Evolutionary conservation across 2,113 vertebrate genomes (phyloP).

Genomic region (Anser cygnoides): DNA sequence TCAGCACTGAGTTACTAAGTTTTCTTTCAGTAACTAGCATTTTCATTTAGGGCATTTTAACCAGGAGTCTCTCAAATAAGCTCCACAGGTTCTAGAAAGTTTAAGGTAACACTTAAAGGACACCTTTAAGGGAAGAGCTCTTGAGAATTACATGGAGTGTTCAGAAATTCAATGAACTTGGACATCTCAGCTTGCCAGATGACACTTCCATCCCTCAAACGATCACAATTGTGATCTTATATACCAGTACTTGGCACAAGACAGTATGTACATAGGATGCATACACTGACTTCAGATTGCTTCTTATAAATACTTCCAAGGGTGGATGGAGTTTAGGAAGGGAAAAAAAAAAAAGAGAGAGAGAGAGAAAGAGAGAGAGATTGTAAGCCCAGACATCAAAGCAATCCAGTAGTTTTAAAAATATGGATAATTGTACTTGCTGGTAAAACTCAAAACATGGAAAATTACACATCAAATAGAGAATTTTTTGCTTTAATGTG

Average conservation of each 20-base stretch:
- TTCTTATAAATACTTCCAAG: neutral
- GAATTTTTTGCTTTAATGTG: neutral
- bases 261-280: neutral
- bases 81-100: neutral
- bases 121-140: neutral
- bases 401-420: neutral
- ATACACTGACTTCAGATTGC: neutral
- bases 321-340: neutral
- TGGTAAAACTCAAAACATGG: neutral
- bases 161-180: neutral
- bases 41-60: neutral
- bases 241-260: neutral
- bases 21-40: neutral
- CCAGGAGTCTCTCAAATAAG: neutral
- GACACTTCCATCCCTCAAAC: neutral
- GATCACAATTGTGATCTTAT: neutral
- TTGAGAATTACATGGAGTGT: neutral
- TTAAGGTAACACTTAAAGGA: neutral
- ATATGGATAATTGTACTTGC: neutral
- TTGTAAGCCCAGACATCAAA: neutral
- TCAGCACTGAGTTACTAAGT: neutral
- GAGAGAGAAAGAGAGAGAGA: too few relatives aligned
- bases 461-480: neutral
- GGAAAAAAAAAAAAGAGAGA: neutral
- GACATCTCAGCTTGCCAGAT: neutral